Evolutionary conservation across 2,797 vertebrate genomes (phyloP), one percentile per base, ranked within the genome.

Genomic region (Coregonus suidteri): DNA sequence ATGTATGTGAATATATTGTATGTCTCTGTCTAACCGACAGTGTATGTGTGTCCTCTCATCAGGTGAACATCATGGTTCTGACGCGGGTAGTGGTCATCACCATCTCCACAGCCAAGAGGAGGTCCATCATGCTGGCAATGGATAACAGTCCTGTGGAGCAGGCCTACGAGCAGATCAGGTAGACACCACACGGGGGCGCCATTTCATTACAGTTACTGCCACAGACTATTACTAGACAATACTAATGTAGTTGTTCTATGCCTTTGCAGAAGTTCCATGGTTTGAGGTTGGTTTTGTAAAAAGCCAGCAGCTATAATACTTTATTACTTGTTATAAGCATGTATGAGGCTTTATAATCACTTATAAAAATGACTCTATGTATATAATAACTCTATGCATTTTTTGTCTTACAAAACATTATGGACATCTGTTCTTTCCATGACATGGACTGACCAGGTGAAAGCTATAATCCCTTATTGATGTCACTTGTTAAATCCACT

Each of bases 21-120:
- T 20, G 0, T 15, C 4, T 75, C 41, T 54, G 14, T 66, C 47
- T n/a, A 13, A 47, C 41, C 41, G 41, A 47, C 9, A 47, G 41
- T 47, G 41, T 47, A 0, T 47, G 53, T 54, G 53, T 54, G 14
- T 34, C 11, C 25, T 47, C 41, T 9, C 14, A 6, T 56, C 84
- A 96, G 95, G 95, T 96, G 65, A 95, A 95, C 79, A 83, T 95
- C 76, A 88, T 94, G 90, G 93, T 95, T 30, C 82, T 96, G 77
- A 91, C 90, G 2, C 87, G 95, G 47, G 95, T 95, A 66, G 90
- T 95, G 30, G 75, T 93, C 80, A 95, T 96, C 87, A 95, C 94
- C 77, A 90, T 95, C 79, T 91, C 93, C 75, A 94, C 94, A 59
- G 91, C 93, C 56, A 96, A 93, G 81, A 93, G 93, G 85, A 87